Conservation (phyloP, 2,797 vertebrate species). For the Percopsis omiscomaycus region DNA sequence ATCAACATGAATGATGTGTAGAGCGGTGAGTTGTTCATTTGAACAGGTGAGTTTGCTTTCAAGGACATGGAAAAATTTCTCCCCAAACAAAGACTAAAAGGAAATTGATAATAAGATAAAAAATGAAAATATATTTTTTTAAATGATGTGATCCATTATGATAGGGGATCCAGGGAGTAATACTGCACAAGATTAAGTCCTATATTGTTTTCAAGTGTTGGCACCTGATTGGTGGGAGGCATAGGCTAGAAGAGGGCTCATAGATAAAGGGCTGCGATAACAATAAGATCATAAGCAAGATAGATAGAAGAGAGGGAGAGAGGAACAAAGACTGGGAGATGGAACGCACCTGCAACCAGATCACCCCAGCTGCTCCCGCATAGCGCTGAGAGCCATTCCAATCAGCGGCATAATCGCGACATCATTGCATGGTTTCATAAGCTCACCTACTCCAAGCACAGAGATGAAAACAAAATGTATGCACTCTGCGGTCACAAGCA, state of each 20-base stretch:
- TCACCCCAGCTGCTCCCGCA: conserved; percentile 65
- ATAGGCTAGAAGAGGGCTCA: conserved; percentile 54
- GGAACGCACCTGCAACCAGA: conserved; percentile 52
- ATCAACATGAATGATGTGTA: conserved; percentile 2
- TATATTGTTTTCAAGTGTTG: conserved; percentile 62
- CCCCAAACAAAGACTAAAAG: conserved; percentile 24
- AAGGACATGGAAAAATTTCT: neutral
- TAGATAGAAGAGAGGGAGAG: conserved; percentile 15
- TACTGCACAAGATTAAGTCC: conserved; percentile 39
- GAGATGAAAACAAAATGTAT: conserved; percentile 53
- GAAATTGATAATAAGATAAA: conserved; percentile 22
- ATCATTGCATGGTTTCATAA: conserved; percentile 59
- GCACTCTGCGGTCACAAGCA: conserved; percentile 37
- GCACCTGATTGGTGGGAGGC: conserved; percentile 69
- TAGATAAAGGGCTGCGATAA: conserved; percentile 49
- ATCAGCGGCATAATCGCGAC: conserved; percentile 67
- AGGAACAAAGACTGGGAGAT: neutral
- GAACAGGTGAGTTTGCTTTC: conserved; percentile 14
- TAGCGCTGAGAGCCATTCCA: conserved; percentile 60
- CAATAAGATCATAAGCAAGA: conserved; percentile 42
- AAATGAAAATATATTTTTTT: neutral
- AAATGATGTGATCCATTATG: neutral
- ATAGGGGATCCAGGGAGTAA: conserved; percentile 26
- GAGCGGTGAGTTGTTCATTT: conserved; percentile 6
- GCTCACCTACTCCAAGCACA: conserved; percentile 25